Evolutionary conservation across 2,113 vertebrate genomes (phyloP), one percentile per base, ranked within the genome.

Genomic region (Ciconia boyciana): DNA sequence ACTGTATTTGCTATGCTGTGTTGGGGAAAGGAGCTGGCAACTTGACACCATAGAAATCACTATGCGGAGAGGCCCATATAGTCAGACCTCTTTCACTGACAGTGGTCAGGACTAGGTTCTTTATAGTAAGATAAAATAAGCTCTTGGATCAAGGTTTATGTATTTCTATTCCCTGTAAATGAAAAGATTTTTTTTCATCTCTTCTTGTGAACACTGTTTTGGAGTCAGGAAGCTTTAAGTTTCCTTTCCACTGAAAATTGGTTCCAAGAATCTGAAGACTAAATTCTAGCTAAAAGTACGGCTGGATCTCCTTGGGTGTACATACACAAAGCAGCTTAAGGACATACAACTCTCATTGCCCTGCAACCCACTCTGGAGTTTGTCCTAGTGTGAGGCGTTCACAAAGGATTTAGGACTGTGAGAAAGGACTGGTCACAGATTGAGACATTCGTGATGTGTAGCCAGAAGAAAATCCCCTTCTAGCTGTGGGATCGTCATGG

Each of bases 1-100:
- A 46, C 76, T 94, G 77, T 93, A 52, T 96, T 93, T 97, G 91
- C 66, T 91, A 4, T 80, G 81, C 68, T 76, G 68, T 36, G 46
- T 32, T 70, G 70, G 74, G 87, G 52, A 68, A 83, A 85, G 90
- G 95, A 93, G 92, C 89, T 90, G 87, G 83, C 54, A 85, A 65
- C 82, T 94, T 97, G 94, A 91, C 83, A 90, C 24, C 76, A 32
- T 22, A 68, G 82, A 74, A 82, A 51, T 88, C 28, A n/a, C 46
- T 31, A 1, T 55, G 31, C 7, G 3, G 24, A 77, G 46, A 28
- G 41, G 16, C 18, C 36, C 44, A 2, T 4, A 8, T 11, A 26
- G 62, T 57, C 72, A 87, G 55, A 43, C 7, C n/a, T 90, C 41
- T 72, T 48, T 84, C 70, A 54, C 24, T 49, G 68, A 18, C 6